Percentiles rank a stretch among this genome's conserved stretches.
Evolutionary conservation across 2,113 vertebrate species (phyloP).

Genomic region (Amazona guildingii): DNA sequence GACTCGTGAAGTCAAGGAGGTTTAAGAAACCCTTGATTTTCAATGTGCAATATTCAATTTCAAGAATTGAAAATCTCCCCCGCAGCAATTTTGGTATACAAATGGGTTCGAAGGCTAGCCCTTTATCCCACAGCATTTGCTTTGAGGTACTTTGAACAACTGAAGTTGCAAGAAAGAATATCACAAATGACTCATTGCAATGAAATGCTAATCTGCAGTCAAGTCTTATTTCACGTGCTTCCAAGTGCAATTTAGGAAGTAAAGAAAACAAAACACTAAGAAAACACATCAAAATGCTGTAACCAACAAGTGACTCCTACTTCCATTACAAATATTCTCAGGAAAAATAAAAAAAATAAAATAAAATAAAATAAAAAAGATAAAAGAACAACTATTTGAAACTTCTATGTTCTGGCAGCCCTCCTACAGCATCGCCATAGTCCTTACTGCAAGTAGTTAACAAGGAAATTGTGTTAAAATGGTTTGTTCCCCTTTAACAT

Average conservation of each 20-base stretch:
- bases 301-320: conserved; percentile 29
- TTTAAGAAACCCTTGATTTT: conserved; percentile 44
- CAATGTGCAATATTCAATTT: conserved; percentile 70
- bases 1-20: conserved; percentile 19
- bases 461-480: conserved; percentile 57
- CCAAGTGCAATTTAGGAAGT: conserved; percentile 35
- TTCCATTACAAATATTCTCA: conserved; percentile 1
- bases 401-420: not conserved
- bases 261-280: not conserved
- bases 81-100: conserved; percentile 36
- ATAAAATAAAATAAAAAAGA: not conserved
- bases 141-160: conserved; percentile 65
- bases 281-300: conserved; percentile 36
- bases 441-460: conserved; percentile 32
- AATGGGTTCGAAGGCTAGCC: conserved; percentile 46
- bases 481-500: conserved; percentile 72
- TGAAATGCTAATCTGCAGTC: conserved; percentile 37
- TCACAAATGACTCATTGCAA: conserved; percentile 30
- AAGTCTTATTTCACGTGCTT: conserved; percentile 8
- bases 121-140: conserved; percentile 55
- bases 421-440: conserved; percentile 15
- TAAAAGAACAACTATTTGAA: not conserved
- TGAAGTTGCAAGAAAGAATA: conserved; percentile 32
- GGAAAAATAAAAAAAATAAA: not conserved
- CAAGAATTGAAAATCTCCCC: conserved; percentile 55